Percentiles rank a stretch among this genome's conserved stretches.
Conservation (phyloP, 2,113 vertebrate species). For the Pseudorectes ferrugineus region DNA sequence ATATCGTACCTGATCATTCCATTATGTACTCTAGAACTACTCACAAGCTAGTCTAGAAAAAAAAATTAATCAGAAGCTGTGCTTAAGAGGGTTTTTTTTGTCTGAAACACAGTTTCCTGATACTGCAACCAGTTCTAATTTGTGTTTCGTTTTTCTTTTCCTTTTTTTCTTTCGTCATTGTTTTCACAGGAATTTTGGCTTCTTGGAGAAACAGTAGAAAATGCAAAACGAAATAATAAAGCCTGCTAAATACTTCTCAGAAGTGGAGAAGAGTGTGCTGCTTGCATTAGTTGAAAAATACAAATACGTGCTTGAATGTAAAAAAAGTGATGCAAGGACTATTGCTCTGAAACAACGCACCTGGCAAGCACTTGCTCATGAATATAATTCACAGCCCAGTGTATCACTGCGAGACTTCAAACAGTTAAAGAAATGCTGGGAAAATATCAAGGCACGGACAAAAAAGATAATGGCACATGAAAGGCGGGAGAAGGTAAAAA, state of each 20-base stretch:
- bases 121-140: conserved; percentile 14
- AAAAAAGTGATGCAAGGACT: conserved; percentile 80
- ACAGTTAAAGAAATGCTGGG: conserved; percentile 84
- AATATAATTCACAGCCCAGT: conserved; percentile 80
- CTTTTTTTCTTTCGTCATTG: background rate
- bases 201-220: conserved; percentile 69
- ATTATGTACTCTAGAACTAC: background rate
- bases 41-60: background rate
- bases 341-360: conserved; percentile 81
- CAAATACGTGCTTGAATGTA: conserved; percentile 81
- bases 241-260: conserved; percentile 83
- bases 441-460: conserved; percentile 84
- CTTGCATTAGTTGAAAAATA: conserved; percentile 81
- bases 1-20: background rate
- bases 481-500: conserved; percentile 79
- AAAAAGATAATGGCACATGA: conserved; percentile 86
- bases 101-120: background rate
- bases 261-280: conserved; percentile 81
- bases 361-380: conserved; percentile 79
- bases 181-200: conserved; percentile 63
- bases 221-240: conserved; percentile 87
- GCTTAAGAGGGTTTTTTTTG: background rate
- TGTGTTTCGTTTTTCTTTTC: background rate
- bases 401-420: conserved; percentile 81
- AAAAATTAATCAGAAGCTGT: background rate